These are phyloP conservation scores for Leptopterna dolabrata DNA, from an alignment of 2,888 invertebrate genomes.

Conservation along the genomic window DNA sequence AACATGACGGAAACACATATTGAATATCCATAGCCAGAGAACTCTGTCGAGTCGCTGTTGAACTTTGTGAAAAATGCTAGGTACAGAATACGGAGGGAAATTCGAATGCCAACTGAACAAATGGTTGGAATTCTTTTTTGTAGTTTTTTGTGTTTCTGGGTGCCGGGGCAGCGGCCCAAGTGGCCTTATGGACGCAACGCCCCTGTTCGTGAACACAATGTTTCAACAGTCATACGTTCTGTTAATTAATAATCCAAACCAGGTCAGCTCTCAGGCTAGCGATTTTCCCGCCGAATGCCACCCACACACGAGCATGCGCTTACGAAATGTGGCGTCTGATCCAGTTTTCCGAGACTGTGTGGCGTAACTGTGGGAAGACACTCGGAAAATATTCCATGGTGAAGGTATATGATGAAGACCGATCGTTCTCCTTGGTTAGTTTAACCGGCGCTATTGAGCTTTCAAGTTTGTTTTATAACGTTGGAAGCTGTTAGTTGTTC, in stretches of 20 bases:
- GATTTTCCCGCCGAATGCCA: not conserved
- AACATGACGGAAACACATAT: too few species aligned
- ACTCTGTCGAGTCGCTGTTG: too few species aligned
- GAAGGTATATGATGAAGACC: not conserved
- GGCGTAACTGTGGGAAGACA: not conserved
- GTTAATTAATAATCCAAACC: not conserved
- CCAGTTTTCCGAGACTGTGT: not conserved
- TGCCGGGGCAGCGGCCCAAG: too few species aligned
- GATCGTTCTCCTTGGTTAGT: not conserved
- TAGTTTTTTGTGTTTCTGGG: too few species aligned
- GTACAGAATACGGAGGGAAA: too few species aligned
- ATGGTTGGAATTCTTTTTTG: too few species aligned
- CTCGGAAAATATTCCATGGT: not conserved
- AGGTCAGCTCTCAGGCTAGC: not conserved
- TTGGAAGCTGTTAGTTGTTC: too few species aligned
- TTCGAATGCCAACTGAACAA: too few species aligned
- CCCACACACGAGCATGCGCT: not conserved
- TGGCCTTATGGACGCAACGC: not conserved
- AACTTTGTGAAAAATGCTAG: too few species aligned
- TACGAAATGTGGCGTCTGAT: not conserved
- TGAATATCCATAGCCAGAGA: too few species aligned
- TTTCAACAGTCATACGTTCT: not conserved
- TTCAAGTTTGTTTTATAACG: too few species aligned
- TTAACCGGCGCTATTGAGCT: not conserved
- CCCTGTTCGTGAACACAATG: not conserved